phyloP scores from a whole-genome alignment of 2,113 vertebrate species.

The Acrocephalus kingi region DNA sequence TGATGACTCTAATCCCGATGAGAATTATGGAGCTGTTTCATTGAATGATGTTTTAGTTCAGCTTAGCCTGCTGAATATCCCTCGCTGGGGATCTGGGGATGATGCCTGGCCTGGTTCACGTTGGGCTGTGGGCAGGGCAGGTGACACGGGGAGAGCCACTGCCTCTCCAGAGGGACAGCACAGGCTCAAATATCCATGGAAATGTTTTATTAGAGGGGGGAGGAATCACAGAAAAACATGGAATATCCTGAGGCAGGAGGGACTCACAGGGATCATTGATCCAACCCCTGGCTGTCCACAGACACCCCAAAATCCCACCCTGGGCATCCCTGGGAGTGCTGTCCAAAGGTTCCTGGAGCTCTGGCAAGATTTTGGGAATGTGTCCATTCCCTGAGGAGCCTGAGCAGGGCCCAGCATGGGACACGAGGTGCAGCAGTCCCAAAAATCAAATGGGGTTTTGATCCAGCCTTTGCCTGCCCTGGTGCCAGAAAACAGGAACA shows the following conservation, averaged over 20 bases:
- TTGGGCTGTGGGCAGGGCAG: neutral
- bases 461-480: rapidly evolving
- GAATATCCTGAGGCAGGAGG: neutral
- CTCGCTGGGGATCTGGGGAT: neutral
- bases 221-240: rapidly evolving
- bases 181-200: neutral
- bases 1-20: constrained; percentile 56
- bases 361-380: neutral
- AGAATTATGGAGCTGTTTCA: constrained; percentile 54
- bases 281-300: neutral
- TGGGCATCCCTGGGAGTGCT: rapidly evolving
- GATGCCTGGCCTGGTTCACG: neutral
- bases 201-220: too few relatives aligned
- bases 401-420: neutral
- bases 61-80: constrained; percentile 3
- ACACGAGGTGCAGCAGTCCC: rapidly evolving
- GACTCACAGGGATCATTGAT: neutral
- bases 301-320: neutral
- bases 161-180: neutral
- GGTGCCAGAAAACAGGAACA: rapidly evolving
- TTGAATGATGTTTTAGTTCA: constrained; percentile 6
- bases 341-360: neutral
- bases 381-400: neutral
- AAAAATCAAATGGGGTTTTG: rapidly evolving
- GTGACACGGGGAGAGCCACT: neutral